Evolutionary conservation across 2,113 vertebrate species (phyloP).

Genomic region (Hemicordylus capensis): DNA sequence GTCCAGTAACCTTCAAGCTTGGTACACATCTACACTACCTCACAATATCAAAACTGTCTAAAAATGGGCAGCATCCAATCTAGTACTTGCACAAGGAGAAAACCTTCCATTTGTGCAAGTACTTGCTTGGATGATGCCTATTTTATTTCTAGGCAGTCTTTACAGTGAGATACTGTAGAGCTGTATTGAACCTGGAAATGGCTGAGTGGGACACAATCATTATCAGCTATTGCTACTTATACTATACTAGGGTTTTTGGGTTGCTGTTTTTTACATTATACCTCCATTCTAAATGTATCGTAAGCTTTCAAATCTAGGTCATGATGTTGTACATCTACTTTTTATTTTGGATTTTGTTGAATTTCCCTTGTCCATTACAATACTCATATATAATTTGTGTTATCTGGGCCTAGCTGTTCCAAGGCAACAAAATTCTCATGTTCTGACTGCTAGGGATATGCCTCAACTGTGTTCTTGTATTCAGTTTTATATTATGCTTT

Average conservation of each 20-base stretch:
- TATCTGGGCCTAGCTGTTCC: neutral
- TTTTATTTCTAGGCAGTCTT: neutral
- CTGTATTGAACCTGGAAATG: neutral
- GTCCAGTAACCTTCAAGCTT: too few species aligned
- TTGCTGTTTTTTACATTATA: too few species aligned
- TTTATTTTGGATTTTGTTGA: neutral
- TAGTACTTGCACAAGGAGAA: too few species aligned
- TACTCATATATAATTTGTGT: neutral
- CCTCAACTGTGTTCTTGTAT: neutral
- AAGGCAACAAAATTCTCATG: neutral
- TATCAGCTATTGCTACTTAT: rapidly evolving
- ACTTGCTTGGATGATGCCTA: too few species aligned
- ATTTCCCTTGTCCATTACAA: neutral
- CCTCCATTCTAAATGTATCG: neutral
- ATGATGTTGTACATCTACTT: neutral
- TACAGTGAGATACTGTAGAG: neutral
- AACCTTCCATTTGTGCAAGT: too few species aligned
- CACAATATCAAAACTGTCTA: too few species aligned
- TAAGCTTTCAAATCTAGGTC: neutral
- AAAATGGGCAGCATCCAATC: too few species aligned
- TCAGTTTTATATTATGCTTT: neutral
- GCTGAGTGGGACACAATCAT: neutral
- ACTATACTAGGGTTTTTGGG: neutral
- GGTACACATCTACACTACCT: too few species aligned
- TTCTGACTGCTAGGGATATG: neutral